phyloP scores from a whole-genome alignment of 2,888 invertebrate genomes.

The Brachyptera putata region DNA sequence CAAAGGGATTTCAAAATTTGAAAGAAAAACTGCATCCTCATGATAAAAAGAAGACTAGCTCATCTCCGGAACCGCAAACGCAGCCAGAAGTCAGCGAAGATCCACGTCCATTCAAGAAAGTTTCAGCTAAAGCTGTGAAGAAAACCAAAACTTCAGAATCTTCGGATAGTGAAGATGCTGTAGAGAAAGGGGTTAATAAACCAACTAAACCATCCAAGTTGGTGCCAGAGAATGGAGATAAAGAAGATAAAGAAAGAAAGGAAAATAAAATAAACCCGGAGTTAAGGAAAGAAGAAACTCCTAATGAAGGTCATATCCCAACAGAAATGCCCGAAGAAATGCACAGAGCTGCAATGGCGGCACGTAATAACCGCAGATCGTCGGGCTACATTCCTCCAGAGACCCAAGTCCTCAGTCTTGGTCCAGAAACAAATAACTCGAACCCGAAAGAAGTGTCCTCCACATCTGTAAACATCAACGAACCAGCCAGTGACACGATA shows the following conservation, averaged over 20 bases:
- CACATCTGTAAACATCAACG: conserved; percentile 41
- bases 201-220: background rate
- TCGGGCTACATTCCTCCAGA: conserved; percentile 32
- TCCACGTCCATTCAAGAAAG: conserved; percentile 40
- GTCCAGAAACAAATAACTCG: no score
- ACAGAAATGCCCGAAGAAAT: conserved; percentile 68
- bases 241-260: conserved; percentile 28
- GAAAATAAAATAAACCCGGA: no score
- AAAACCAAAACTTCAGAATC: background rate
- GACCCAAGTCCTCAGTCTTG: background rate
- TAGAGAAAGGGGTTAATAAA: conserved; percentile 11
- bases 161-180: conserved; percentile 18
- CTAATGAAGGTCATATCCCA: conserved; percentile 47
- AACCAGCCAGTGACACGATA: background rate
- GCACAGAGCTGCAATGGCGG: conserved; percentile 66
- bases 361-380: conserved; percentile 62
- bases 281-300: no score
- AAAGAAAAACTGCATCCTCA: conserved; percentile 31
- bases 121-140: background rate
- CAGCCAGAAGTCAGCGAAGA: conserved; percentile 47
- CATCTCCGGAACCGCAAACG: conserved; percentile 43
- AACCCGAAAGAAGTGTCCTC: background rate
- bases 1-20: conserved; percentile 38
- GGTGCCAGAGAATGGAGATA: conserved; percentile 14
- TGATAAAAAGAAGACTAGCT: conserved; percentile 27